Evolutionary conservation across 2,797 vertebrate genomes (phyloP).

Genomic region (Coregonus sp.): DNA sequence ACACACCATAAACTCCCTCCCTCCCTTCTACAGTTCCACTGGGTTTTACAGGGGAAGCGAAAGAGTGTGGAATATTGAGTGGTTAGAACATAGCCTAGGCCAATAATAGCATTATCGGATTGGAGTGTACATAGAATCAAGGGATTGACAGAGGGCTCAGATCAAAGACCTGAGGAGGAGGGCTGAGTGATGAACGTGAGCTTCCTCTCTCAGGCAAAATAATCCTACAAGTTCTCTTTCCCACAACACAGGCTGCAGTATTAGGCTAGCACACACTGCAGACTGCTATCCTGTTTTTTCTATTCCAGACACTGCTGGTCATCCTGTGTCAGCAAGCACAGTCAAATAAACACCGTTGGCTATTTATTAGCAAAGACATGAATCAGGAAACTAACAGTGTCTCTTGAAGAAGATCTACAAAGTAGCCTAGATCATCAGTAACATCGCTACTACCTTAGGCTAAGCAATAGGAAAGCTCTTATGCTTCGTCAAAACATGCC

Average conservation of each 20-base stretch:
- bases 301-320: too few relatives aligned
- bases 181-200: not conserved
- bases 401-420: too few relatives aligned
- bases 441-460: too few relatives aligned
- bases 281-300: too few relatives aligned
- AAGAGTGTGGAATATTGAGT: not conserved
- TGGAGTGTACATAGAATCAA: slow-evolving; percentile 33
- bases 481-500: not conserved
- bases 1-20: slow-evolving; percentile 5
- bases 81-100: not conserved
- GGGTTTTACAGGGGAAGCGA: not conserved
- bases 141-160: slow-evolving; percentile 27
- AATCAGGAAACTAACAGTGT: not conserved
- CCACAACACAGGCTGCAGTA: too few relatives aligned
- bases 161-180: slow-evolving; percentile 25
- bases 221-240: too few relatives aligned
- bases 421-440: too few relatives aligned
- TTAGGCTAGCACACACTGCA: too few relatives aligned
- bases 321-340: not conserved
- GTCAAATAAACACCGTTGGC: too few relatives aligned
- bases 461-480: not conserved
- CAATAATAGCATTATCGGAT: slow-evolving; percentile 47
- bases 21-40: not conserved
- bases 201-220: not conserved
- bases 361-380: too few relatives aligned